Evolutionary conservation across 1,140 invertebrate species (phyloP), one percentile per base, ranked within the genome.

Genomic region (Drosophila lacertosa): DNA sequence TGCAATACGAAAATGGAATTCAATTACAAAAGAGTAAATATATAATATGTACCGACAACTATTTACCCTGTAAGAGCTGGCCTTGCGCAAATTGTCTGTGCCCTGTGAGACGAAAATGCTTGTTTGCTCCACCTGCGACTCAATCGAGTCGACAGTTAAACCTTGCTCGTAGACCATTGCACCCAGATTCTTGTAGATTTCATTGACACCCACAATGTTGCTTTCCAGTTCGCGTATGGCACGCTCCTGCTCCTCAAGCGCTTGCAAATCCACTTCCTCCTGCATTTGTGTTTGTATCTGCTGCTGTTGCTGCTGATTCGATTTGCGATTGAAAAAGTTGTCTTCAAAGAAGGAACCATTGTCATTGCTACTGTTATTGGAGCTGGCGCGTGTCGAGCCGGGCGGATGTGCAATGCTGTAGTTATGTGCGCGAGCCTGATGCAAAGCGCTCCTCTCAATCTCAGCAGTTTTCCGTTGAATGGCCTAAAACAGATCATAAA

Each of bases 181-280:
- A 3, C 98, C 98, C 45, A 99, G 93, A 90, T 99, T 98, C 93
- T 98, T 99, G 92, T 99, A 99, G 81, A 99, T 99, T 92, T 99
- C 95, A 92, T 99, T 99, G 11, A 99, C 98, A 90, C 98, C 97
- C 75, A 95, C 94, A 77, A 99, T 99, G 92, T 99, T 97, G 79
- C 93, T 95, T 94, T 99, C 98, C 44, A 99, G 93, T 91, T 98
- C 95, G 68, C 95, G 93, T 74, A 98, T 97, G 69, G 97, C 96
- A 79, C 96, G 93, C 93, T 99, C 97, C 81, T 98, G 95, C 91
- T 99, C 97, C 89, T 97, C 95, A 1, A 99, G 92, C 74, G 96
- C 94, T 77, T 96, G 93, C 44, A 99, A 91, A 91, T 98, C 96
- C 29, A 95, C 93, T 89, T 98, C 97, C 69, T 91, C 97, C 75